Conservation (phyloP, 92 coral and sea anemone species). For the Parazoanthus atlanticus region DNA sequence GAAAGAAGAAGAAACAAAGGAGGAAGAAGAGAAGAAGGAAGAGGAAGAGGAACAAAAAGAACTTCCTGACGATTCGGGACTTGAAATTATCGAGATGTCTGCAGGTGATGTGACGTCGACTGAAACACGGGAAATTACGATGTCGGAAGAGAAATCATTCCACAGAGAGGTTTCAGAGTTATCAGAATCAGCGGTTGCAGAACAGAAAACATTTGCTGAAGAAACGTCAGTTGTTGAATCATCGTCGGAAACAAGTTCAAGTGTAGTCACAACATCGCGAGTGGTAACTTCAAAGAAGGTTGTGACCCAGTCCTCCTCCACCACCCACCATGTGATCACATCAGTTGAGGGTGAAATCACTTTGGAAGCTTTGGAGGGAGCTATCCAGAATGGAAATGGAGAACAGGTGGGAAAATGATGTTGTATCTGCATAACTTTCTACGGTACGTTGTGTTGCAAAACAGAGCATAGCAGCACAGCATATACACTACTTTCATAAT, state of each 20-base stretch:
- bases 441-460: not conserved
- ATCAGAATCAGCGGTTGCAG: conserved; percentile 58
- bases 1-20: conserved; percentile 56
- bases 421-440: not conserved
- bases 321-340: conserved; percentile 69
- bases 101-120: conserved; percentile 3
- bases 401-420: conserved; percentile 52
- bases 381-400: conserved; percentile 73
- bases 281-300: conserved; percentile 71
- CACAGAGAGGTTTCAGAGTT: conserved; percentile 44
- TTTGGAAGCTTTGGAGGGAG: conserved; percentile 67
- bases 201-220: conserved; percentile 56
- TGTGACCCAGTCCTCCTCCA: conserved; percentile 60
- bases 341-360: conserved; percentile 69
- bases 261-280: conserved; percentile 71
- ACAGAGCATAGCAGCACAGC: too few species aligned
- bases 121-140: conserved; percentile 24
- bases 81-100: conserved; percentile 38
- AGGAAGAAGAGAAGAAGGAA: conserved; percentile 46
- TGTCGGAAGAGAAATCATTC: conserved; percentile 22
- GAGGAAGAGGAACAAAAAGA: conserved; percentile 46
- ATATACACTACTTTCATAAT: too few species aligned
- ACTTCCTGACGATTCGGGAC: conserved; percentile 55
- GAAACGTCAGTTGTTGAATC: conserved; percentile 49
- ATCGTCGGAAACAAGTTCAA: conserved; percentile 58